Percentiles rank a stretch among this genome's conserved stretches.
phyloP scores from a whole-genome alignment of 2,888 invertebrate species.

The Polylopha cassiicola region DNA sequence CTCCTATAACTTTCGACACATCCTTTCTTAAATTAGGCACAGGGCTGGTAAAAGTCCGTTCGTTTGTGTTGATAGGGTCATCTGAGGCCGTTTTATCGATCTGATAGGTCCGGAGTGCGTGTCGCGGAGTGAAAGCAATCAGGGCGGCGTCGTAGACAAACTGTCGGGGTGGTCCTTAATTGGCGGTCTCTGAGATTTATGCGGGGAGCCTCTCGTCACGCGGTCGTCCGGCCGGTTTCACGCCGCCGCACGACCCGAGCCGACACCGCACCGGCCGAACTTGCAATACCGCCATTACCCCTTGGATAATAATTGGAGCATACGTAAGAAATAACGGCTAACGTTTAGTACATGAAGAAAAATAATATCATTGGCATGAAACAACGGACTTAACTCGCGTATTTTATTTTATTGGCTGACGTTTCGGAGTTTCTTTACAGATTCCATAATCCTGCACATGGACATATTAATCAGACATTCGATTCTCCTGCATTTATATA shows the following conservation, averaged over 20 bases:
- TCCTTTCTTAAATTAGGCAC: constrained; percentile 9
- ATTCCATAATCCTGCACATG: no score
- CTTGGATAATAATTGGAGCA: no score
- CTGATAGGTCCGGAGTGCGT: constrained; percentile 35
- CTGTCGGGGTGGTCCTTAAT: constrained; percentile 74
- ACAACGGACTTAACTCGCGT: no score
- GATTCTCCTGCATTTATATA: no score
- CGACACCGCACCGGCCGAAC: constrained; percentile 25
- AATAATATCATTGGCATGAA: no score
- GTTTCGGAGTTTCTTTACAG: no score
- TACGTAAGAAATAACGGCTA: no score
- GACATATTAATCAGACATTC: no score
- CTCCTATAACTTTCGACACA: no score
- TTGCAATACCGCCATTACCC: constrained; percentile 12
- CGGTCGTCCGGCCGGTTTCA: constrained; percentile 43
- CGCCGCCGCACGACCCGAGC: constrained; percentile 31
- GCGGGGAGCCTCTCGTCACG: constrained; percentile 67
- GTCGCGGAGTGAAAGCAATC: constrained; percentile 70
- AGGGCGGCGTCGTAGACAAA: constrained; percentile 74
- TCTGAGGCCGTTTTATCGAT: constrained; percentile 35
- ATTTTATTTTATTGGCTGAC: no score
- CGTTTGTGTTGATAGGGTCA: constrained; percentile 18
- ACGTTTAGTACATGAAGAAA: no score
- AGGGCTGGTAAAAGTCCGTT: no score
- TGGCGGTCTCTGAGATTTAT: constrained; percentile 76